Base-by-base conservation (phyloP, 2,113 vertebrate species). In the Toxotes chatareus region DNA sequence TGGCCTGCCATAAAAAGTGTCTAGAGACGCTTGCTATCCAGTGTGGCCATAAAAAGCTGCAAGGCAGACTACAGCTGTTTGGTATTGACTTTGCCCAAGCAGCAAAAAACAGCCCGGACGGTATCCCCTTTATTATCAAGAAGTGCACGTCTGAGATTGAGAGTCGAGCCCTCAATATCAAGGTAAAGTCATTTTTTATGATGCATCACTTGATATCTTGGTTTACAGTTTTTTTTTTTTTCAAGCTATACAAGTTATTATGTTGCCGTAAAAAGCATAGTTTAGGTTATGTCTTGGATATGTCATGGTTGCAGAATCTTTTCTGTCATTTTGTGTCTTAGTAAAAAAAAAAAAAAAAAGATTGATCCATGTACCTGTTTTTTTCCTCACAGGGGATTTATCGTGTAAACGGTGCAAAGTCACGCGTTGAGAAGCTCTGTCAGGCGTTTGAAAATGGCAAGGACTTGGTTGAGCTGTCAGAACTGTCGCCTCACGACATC, bases 391-490 rank as follows among this genome's bases (percentile, higher is more conserved):
- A 99, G 98, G 98, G 98, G 27, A 99, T 99, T 92, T 99, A 99
- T 88, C 96, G 98, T 65, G 96, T 99, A 60, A 99, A 97, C 82
- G 98, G 98, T 82, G 98, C 97, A 53, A 99, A 99, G 93, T 96
- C 97, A 56, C 97, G 98, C 53, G 97, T 98, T 38, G 98, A 99
- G 92, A 99, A 99, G 87, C 95, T 99, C 36, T 99, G 98, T 82
- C 98, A 99, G 86, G 97, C 97, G 13, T 98, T 99, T 93, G 98
- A 99, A 94, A 99, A 99, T 27, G 98, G 98, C 69, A 98, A 98
- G 85, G 97, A 99, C 85, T 95, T 99, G 90, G 98, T 99, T 0
- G 98, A 99, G 84, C 96, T 99, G 65, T 98, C 98, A 2, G 98
- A 99, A 23, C 96, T 97, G 46, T 97, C 96, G 68, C 96, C 97